Evolutionary conservation across 2,113 vertebrate species (phyloP), one percentile per base, ranked within the genome.

Genomic region (human (Homo sapiens)): DNA sequence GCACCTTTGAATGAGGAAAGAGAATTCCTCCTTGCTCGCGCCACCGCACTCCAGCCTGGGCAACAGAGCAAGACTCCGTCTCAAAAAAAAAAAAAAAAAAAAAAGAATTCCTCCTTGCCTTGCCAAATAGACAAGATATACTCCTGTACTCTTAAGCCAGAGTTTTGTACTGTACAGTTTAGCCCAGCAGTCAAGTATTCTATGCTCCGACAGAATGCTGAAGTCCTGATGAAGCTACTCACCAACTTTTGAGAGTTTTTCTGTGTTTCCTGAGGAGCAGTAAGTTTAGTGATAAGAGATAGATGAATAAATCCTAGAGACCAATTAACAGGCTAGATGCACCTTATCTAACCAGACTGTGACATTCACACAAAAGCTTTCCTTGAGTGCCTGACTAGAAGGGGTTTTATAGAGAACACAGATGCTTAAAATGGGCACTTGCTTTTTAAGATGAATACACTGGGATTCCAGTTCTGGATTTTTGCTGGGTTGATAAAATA

Each of bases 281-380:
- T 1, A 25, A 90, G 50, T 90, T 97, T 94, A 95, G 88, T 76
- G 96, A 96, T 95, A 88, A 91, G 95, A 93, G 91, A 80, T 17
- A 93, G 81, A 92, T 25, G 82, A 97, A 59, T 57, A 97, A 95
- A 30, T 30, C 93, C 76, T 75, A 70, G 93, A 96, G 96, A 93
- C 81, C 95, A 97, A 97, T 98, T 97, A 98, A 83, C 32, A 82
- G 85, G 59, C 73, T 96, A 91, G 76, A 35, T 55, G 95, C 25
- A n/a, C 80, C 86, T 95, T 90, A 82, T 88, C 95, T 97, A 83
- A 79, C 81, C 93, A 96, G 92, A 35, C 86, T 94, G 91, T 98
- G 97, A 96, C 89, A 90, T 57, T 59, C 22, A 85, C 90, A 0
- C 45, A 83, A 3, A 97, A 97, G 86, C 92, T 97, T 97, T 98